A percentile compares a stretch with the other conserved stretches of the same genome.
Conservation (phyloP, 2,113 vertebrate species). For the Labeo rohita region DNA sequence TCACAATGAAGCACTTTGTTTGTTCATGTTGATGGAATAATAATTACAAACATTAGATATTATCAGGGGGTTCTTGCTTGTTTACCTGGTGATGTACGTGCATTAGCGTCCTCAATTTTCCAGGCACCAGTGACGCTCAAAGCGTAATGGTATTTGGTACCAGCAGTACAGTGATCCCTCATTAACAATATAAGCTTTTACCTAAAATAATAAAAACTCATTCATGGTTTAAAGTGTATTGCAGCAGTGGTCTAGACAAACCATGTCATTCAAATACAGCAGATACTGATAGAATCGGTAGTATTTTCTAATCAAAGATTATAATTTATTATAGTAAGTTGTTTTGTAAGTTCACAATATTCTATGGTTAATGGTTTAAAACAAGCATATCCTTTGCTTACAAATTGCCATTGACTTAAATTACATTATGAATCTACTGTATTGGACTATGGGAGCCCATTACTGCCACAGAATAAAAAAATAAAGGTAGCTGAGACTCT, state of each 20-base stretch:
- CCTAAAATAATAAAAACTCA: not conserved
- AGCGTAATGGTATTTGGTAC: not conserved
- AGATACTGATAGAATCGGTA: not conserved
- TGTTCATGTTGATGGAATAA: constrained; percentile 42
- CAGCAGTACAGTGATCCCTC: not conserved
- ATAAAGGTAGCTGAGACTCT: not conserved
- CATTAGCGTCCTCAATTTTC: constrained; percentile 11
- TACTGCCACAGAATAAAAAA: not conserved
- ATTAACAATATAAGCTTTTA: not conserved
- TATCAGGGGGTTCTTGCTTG: constrained; percentile 19
- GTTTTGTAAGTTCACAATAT: not conserved
- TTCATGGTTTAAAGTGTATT: not conserved
- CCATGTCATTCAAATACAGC: not conserved
- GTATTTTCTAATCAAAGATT: not conserved
- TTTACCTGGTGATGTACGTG: constrained; percentile 30
- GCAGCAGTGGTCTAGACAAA: not conserved
- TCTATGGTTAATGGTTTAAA: not conserved
- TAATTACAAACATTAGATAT: constrained; percentile 41
- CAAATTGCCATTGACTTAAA: not conserved
- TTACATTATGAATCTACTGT: not conserved
- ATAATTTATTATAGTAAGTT: not conserved
- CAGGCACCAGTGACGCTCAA: not conserved
- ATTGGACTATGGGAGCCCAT: not conserved
- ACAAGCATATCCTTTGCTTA: not conserved
- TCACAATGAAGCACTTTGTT: constrained; percentile 45